A percentile compares a stretch with the other conserved stretches of the same genome.
Evolutionary conservation across 92 coral and sea anemone species (phyloP).

Genomic region (Porites cylindrica): DNA sequence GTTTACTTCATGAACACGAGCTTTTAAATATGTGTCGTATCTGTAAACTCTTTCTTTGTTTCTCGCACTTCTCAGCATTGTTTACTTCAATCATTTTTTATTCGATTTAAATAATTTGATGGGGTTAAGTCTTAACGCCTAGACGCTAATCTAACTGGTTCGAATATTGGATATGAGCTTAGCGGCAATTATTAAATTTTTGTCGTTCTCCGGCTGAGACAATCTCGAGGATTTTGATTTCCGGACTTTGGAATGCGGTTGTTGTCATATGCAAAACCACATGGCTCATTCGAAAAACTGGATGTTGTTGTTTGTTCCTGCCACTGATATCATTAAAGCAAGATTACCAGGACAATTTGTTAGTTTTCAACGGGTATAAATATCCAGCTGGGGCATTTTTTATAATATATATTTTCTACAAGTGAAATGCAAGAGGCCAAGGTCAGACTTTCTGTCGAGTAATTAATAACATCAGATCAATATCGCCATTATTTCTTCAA

Average conservation of each 20-base stretch:
- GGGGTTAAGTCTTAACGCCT: neutral
- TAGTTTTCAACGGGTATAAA: neutral
- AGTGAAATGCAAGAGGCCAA: neutral
- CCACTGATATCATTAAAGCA: neutral
- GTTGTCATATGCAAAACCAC: conserved; percentile 1
- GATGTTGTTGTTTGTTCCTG: neutral
- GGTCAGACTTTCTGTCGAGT: conserved; percentile 42
- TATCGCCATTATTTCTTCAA: no score
- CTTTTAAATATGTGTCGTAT: neutral
- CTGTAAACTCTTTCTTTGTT: conserved; percentile 18
- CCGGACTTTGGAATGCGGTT: conserved; percentile 42
- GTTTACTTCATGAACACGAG: neutral
- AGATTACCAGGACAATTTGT: neutral
- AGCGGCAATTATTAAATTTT: neutral
- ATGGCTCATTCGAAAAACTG: neutral
- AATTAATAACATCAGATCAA: neutral
- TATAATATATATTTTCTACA: neutral
- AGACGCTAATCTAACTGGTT: neutral
- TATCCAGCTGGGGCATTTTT: neutral
- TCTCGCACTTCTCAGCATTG: neutral
- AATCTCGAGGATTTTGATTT: conserved; percentile 10
- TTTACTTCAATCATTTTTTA: neutral
- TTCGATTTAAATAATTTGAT: neutral
- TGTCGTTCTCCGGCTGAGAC: conserved; percentile 27
- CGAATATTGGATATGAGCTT: neutral